Base-by-base conservation (phyloP, 2,888 invertebrate genomes). In the Agrotis ipsilon region DNA sequence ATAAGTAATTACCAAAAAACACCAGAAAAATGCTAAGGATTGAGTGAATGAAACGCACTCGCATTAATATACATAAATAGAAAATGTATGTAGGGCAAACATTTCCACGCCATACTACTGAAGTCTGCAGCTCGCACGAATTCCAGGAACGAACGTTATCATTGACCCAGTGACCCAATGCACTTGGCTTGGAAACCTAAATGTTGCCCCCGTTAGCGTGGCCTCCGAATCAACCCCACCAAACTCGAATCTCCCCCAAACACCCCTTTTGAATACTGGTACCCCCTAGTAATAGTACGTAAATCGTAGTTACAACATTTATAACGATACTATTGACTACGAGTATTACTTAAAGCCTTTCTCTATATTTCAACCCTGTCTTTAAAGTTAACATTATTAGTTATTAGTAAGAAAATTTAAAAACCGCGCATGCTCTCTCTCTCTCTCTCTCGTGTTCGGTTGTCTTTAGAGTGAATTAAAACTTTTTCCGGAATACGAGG, bases 101-200 rank as follows among this genome's bases (percentile, higher is more conserved):
- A 52, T 58, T 58, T 68, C 13, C 27, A 13, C 18, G 57, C 68
- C 39, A 49, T 49, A 43, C 16, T 27, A 60, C 18, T n/a, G 14
- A 18, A 69, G 18, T 43, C 65, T 46, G 39, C 65, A 76, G 19
- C 48, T 58, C 64, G 46, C 48, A 55, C 58, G 64, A 51, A 62
- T 59, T 57, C 32, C 68, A 68, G 68, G 64, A 79, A 52, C 58
- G 57, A 78, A 76, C 75, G 81, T 76, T 87, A 87, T 86, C 82
- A 87, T 88, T 95, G 96, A 94, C 96, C 96, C 83, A 94, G 87
- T 96, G 91, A 93, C 96, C 94, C 86, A 93, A 70, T 96, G 94
- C 94, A 96, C 96, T 96, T 96, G 96, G 90, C 92, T 92, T 83
- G 74, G 81, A 91, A 91, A 90, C 90, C 92, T 89, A 87, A 90